Base-by-base conservation (phyloP, 2,888 invertebrate genomes). In the Amblyjoppa proteus region DNA sequence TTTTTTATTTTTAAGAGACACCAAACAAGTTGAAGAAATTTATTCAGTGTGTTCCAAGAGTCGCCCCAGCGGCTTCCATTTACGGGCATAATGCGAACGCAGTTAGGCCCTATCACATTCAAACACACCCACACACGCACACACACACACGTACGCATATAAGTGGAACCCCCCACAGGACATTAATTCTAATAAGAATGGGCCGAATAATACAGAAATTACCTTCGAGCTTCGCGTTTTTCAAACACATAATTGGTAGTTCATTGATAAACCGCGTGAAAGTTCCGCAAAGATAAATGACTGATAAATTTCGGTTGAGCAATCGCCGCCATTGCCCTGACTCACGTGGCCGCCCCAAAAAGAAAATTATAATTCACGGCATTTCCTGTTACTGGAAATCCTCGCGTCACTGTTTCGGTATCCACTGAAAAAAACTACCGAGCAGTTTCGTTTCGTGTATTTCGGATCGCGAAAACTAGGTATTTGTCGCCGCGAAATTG, bases 31-130 rank as follows among this genome's bases (percentile, higher is more conserved):
- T 5, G 51, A 3, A 1, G 20, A 41, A 61, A 51, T 41, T 34
- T 34, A 28, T 25, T 9, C 5, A 3, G 9, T 11, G 13, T 11
- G 25, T 16, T 74, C 28, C 31, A 38, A 20, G 53, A 70, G 28
- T 64, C 53, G 51, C 28, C 73, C 34, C 28, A 61, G 20, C 58
- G 58, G 11, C 16, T 71, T 71, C 87, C 88, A 86, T 87, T 81
- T 85, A 88, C 87, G 85, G 83, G 70, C 85, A 87, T 64, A 88
- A 88, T 79, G 74, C 41, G 70, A 79, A 68, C 70, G 76, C 53
- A 20, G 38, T 70, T n/a, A 53, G 25, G 20, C 9, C 38, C 58
- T 9, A 41, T 58, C 69, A 74, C 49, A 28, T 13, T 28, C 41
- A n/a, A 31, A 51, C 70, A 64, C 34, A 49, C 56, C 25, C 41